Conservation (phyloP, 1,140 invertebrate species). For the Diachasmimorpha longicaudata region DNA sequence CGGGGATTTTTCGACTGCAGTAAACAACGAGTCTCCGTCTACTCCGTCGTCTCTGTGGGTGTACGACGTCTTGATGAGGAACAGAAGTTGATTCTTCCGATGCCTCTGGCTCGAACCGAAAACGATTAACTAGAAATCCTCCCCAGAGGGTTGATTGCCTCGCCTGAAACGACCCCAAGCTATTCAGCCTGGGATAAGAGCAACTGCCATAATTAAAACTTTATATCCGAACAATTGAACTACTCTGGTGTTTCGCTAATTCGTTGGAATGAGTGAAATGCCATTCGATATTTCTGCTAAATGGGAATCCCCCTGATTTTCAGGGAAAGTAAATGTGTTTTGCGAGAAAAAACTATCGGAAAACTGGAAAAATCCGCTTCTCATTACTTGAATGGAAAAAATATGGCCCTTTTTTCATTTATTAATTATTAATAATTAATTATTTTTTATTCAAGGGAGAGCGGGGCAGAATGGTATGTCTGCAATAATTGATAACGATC, state of each 20-base stretch:
- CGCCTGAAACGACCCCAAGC: slow-evolving; percentile 25
- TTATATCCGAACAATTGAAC: not conserved
- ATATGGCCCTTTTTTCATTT: no score
- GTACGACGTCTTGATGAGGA: slow-evolving; percentile 23
- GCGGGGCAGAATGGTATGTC: no score
- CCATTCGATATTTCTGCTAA: no score
- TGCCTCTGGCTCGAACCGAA: not conserved
- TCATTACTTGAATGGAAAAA: no score
- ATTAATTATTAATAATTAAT: no score
- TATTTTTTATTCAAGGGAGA: no score
- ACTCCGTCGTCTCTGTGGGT: not conserved
- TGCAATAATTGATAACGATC: no score
- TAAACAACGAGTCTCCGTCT: not conserved
- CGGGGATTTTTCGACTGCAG: not conserved
- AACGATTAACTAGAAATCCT: slow-evolving; percentile 39
- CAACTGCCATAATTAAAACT: not conserved
- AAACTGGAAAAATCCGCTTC: no score
- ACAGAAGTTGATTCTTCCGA: not conserved
- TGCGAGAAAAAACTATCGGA: no score
- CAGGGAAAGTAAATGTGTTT: no score
- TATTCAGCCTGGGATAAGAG: not conserved
- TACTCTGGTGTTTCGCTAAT: not conserved
- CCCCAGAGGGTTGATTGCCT: slow-evolving; percentile 32
- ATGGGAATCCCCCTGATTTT: no score
- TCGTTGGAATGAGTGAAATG: no score